Evolutionary conservation across 2,888 invertebrate species (phyloP), one percentile per base, ranked within the genome.

Genomic region (Desoria tigrina): DNA sequence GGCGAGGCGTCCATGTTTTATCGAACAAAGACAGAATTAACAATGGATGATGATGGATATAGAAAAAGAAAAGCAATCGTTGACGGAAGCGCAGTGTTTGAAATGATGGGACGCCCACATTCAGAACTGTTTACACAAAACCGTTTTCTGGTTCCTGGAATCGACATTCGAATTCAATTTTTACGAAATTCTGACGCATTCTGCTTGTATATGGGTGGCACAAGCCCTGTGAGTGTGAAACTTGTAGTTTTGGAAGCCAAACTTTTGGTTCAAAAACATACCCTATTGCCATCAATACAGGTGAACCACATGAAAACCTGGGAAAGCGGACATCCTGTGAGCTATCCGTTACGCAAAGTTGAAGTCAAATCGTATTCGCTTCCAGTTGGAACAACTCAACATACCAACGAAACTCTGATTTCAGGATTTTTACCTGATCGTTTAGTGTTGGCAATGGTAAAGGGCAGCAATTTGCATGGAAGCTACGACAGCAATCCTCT

Each of bases 351-450:
- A 26, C 21, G 53, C 18, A 53, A 23, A 26, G 53, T 21, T 9
- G 53, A 53, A 9, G n/a, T 53, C 18, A 53, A 53, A 53, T 24
- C 53, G 9, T 53, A 16, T 39, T 39, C n/a, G n/a, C n/a, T n/a
- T n/a, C n/a, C n/a, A n/a, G n/a, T n/a, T n/a, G n/a, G n/a, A n/a
- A n/a, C n/a, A n/a, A n/a, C n/a, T n/a, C n/a, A n/a, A n/a, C n/a
- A n/a, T n/a, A n/a, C n/a, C n/a, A n/a, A n/a, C n/a, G n/a, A n/a
- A n/a, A n/a, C n/a, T n/a, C n/a, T n/a, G n/a, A n/a, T n/a, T n/a
- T n/a, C n/a, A n/a, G n/a, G 39, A 11, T 39, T 39, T 11, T 11
- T 16, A 11, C 39, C 39, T 39, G 39, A 39, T 39, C 9, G 39
- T 11, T 16, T 39, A 16, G 16, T 39, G 9, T 9, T 39, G 9